Evolutionary conservation across 2,113 vertebrate genomes (phyloP).

Genomic region (Panthera tigris): DNA sequence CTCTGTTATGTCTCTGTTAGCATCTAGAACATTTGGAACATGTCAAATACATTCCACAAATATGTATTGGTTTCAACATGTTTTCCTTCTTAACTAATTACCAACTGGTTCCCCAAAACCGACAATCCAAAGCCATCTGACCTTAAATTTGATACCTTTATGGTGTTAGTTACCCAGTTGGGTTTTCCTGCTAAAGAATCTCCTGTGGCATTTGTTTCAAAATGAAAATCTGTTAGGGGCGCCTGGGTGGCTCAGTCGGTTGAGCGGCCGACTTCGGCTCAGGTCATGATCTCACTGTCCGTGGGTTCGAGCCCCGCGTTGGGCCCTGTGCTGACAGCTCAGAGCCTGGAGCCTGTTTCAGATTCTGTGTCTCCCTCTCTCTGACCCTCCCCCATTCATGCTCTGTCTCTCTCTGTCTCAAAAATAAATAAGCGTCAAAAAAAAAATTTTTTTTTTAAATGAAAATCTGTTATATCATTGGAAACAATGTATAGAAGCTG

Average conservation of each 20-base stretch:
- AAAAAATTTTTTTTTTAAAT: not conserved
- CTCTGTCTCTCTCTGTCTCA: too few relatives aligned
- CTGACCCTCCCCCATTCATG: too few relatives aligned
- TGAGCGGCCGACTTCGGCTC: too few relatives aligned
- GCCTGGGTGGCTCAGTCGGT: too few relatives aligned
- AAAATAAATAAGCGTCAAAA: too few relatives aligned
- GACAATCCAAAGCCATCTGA: conserved; percentile 7
- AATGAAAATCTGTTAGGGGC: conserved; percentile 11
- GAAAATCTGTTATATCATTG: conserved; percentile 23
- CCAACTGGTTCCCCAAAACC: not conserved
- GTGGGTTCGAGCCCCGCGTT: too few relatives aligned
- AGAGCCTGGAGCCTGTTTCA: too few relatives aligned
- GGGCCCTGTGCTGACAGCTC: too few relatives aligned
- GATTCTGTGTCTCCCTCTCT: too few relatives aligned
- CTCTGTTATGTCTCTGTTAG: not conserved
- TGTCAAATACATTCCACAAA: not conserved
- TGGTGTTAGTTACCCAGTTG: not conserved
- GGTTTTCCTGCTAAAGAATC: not conserved
- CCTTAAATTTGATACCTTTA: conserved; percentile 20
- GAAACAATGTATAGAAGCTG: not conserved
- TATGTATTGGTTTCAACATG: not conserved
- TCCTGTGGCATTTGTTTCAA: not conserved
- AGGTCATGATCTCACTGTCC: too few relatives aligned
- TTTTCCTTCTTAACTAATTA: conserved; percentile 12
- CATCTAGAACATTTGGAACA: not conserved